These are phyloP conservation scores for Tholera decimalis DNA, from an alignment of 2,888 invertebrate species.

Conservation along the genomic window DNA sequence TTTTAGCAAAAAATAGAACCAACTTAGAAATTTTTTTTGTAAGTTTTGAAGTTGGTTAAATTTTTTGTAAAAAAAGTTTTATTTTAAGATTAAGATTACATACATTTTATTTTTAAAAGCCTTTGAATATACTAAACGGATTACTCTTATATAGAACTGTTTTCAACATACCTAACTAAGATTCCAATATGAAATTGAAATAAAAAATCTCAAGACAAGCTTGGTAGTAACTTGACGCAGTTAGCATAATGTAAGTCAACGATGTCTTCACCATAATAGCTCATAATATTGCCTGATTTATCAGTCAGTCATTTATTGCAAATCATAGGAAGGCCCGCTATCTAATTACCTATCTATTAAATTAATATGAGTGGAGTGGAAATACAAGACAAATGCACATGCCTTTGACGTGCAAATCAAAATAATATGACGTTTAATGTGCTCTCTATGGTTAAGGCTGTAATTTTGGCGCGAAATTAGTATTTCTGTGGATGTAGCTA, in stretches of 20 bases:
- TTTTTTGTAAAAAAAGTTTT: too few species aligned
- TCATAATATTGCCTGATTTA: slow-evolving; percentile 34
- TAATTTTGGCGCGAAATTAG: slow-evolving; percentile 46
- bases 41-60: too few species aligned
- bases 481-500: slow-evolving; percentile 4
- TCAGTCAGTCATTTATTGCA: slow-evolving; percentile 33
- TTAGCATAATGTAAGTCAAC: slow-evolving; percentile 34
- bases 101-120: too few species aligned
- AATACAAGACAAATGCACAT: slow-evolving; percentile 38
- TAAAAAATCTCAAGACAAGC: background rate
- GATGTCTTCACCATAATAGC: slow-evolving; percentile 32
- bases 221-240: slow-evolving; percentile 1
- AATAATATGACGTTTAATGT: slow-evolving; percentile 58
- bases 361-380: slow-evolving; percentile 29
- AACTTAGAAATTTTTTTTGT: too few species aligned
- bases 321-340: slow-evolving; percentile 47
- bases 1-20: too few species aligned
- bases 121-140: too few species aligned
- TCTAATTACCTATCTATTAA: slow-evolving; percentile 47
- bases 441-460: slow-evolving; percentile 32
- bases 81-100: too few species aligned
- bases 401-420: slow-evolving; percentile 50
- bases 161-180: background rate
- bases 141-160: too few species aligned
- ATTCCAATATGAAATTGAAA: background rate